Percentiles rank a stretch among this genome's conserved stretches.
Conservation (phyloP, 2,888 invertebrate genomes). For the Lordiphosa andalusiaca region DNA sequence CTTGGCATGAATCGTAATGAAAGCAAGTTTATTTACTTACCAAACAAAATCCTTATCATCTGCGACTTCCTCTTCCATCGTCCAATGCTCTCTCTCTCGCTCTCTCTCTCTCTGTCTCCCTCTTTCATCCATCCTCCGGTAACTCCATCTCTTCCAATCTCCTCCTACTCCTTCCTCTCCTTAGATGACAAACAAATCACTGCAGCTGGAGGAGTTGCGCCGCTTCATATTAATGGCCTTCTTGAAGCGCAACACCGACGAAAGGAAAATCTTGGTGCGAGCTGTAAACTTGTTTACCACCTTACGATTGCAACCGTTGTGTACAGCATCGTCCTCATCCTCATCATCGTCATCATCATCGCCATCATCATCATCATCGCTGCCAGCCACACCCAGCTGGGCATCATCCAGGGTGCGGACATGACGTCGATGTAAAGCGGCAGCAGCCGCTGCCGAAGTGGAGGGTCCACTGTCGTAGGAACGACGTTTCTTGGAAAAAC, state of each 20-base stretch:
- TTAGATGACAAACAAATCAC: constrained; percentile 80
- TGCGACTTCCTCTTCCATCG: background rate
- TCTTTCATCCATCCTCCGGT: background rate
- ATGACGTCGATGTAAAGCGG: constrained; percentile 30
- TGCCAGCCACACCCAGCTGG: constrained; percentile 12
- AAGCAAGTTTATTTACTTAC: too few relatives aligned
- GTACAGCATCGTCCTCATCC: constrained; percentile 13
- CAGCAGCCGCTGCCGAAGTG: constrained; percentile 29
- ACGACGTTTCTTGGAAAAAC: constrained; percentile 67
- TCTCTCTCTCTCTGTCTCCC: too few relatives aligned
- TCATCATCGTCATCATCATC: constrained; percentile 11
- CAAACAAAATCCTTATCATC: background rate
- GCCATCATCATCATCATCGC: constrained; percentile 12
- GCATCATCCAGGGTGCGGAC: constrained; percentile 28
- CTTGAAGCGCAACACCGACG: constrained; percentile 79
- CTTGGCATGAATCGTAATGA: too few relatives aligned
- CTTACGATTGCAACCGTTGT: constrained; percentile 62
- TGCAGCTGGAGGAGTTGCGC: constrained; percentile 79
- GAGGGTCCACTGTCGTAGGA: constrained; percentile 50
- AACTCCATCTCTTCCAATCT: background rate
- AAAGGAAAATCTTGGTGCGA: constrained; percentile 78
- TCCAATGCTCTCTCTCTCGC: background rate
- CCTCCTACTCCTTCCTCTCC: background rate
- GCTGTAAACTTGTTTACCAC: constrained; percentile 78
- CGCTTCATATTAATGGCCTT: constrained; percentile 76